phyloP scores from a whole-genome alignment of 2,113 vertebrate genomes.

The Pungitius pungitius region DNA sequence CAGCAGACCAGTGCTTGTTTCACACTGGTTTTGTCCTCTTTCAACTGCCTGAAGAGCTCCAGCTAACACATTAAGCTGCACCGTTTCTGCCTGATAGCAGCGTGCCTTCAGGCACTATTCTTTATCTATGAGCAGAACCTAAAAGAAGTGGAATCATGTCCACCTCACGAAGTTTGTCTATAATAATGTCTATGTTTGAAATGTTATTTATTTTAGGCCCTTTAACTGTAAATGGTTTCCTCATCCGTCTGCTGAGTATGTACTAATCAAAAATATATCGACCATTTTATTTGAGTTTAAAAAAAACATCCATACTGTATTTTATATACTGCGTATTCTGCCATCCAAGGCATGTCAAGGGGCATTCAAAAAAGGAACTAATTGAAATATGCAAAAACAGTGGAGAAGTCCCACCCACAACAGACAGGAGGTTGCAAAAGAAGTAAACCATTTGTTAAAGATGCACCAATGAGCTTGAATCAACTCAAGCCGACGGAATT shows the following conservation, averaged over 20 bases:
- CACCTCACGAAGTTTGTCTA: no score
- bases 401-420: neutral
- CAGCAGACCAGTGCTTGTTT: neutral
- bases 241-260: neutral
- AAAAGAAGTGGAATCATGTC: neutral
- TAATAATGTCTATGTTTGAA: neutral
- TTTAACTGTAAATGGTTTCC: no score
- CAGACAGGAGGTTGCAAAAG: neutral
- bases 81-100: neutral
- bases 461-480: conserved; percentile 2
- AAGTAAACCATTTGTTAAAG: conserved; percentile 1
- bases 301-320: neutral
- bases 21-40: neutral
- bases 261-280: conserved; percentile 49
- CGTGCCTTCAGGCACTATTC: neutral
- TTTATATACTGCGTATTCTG: no score
- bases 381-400: conserved; percentile 7
- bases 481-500: neutral
- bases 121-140: neutral
- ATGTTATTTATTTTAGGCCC: neutral
- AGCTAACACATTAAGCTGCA: neutral
- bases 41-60: neutral
- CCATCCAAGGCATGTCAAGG: neutral
- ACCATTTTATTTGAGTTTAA: conserved; percentile 19
- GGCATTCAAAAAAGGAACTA: neutral